A percentile compares a stretch with the other conserved stretches of the same genome.
phyloP scores from a whole-genome alignment of 2,113 vertebrate species.

The Oreochromis spilurus region DNA sequence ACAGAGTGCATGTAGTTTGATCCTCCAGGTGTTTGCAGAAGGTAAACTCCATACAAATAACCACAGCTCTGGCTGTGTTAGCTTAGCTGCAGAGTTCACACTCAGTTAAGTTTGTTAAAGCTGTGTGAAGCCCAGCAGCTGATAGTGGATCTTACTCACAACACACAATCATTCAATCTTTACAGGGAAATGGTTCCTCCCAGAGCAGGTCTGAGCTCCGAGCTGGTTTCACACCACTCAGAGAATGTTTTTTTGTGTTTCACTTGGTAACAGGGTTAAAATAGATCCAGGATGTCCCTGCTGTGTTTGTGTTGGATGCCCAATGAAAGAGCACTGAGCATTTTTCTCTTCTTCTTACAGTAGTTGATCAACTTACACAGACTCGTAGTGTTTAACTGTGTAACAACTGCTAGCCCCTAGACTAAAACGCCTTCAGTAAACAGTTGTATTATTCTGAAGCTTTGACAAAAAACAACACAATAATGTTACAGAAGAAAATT shows the following conservation, averaged over 20 bases:
- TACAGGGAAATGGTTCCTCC: not conserved
- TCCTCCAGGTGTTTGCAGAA: not conserved
- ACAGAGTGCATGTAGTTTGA: not conserved
- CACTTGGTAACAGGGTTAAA: not conserved
- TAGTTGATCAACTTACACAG: not conserved
- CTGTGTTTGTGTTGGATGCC: not conserved
- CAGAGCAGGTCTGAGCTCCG: not conserved
- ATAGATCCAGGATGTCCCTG: not conserved
- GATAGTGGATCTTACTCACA: not conserved
- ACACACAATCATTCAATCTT: not conserved
- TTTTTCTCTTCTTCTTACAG: not conserved
- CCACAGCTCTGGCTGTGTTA: not conserved
- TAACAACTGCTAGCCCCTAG: not conserved
- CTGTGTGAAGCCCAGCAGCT: not conserved
- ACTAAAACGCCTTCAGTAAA: not conserved
- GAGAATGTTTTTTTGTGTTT: not conserved
- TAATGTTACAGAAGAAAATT: not conserved
- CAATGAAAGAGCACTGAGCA: not conserved
- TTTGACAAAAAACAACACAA: not conserved
- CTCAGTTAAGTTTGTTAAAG: not conserved
- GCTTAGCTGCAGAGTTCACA: not conserved
- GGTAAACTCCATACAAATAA: rapidly evolving
- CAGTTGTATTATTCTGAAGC: not conserved
- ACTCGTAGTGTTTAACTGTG: not conserved
- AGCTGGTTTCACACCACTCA: not conserved